Evolutionary conservation across 2,888 invertebrate genomes (phyloP).

Genomic region (Siphlonurus alternatus): DNA sequence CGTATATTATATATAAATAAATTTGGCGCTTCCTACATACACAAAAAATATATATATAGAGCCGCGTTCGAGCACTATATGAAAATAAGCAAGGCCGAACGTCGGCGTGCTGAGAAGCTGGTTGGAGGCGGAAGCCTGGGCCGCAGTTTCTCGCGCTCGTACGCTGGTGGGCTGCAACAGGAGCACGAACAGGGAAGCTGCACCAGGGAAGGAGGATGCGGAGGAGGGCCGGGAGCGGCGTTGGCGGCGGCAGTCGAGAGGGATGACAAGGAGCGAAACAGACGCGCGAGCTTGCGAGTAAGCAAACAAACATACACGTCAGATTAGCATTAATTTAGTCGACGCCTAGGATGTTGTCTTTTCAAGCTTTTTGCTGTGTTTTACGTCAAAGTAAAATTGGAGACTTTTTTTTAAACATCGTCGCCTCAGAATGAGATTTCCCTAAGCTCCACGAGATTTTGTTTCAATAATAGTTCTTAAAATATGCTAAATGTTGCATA

Average conservation of each 20-base stretch:
- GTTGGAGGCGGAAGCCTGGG: constrained; percentile 46
- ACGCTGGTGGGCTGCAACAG: constrained; percentile 34
- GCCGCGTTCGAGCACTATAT: constrained; percentile 34
- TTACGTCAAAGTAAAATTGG: too few relatives aligned
- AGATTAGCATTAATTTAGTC: too few relatives aligned
- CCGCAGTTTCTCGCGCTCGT: constrained; percentile 44
- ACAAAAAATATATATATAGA: constrained; percentile 20
- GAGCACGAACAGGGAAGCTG: constrained; percentile 7
- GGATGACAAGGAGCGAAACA: constrained; percentile 20
- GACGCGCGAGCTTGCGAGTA: constrained; percentile 41
- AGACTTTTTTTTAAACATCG: too few relatives aligned
- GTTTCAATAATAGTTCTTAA: too few relatives aligned
- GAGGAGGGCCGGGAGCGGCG: constrained; percentile 24
- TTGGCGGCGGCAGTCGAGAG: constrained; percentile 14
- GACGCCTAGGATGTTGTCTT: too few relatives aligned
- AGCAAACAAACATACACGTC: too few relatives aligned
- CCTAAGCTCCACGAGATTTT: too few relatives aligned
- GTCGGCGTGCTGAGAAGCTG: constrained; percentile 36
- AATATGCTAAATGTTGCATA: too few relatives aligned
- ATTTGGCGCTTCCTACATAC: neutral
- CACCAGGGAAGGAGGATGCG: constrained; percentile 28
- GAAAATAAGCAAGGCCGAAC: constrained; percentile 30
- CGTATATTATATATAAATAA: neutral
- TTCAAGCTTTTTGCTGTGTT: too few relatives aligned
- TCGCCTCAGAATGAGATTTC: too few relatives aligned